These are phyloP conservation scores for Hemistola chrysoprasaria DNA, from an alignment of 2,888 invertebrate species.

Conservation along the genomic window DNA sequence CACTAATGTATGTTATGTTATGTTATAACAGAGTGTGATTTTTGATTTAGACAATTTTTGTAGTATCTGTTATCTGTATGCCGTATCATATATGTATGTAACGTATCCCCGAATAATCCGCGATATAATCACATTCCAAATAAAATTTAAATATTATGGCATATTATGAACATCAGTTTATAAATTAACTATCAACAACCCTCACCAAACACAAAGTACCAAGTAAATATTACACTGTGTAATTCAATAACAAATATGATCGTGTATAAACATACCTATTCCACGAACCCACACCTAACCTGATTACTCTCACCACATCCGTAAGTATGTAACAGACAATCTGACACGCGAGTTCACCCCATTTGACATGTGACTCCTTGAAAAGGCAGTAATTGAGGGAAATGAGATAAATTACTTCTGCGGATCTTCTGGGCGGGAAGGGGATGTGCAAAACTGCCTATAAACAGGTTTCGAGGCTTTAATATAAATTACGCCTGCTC, in stretches of 20 bases:
- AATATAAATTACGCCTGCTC: no score
- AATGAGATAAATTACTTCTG: slow-evolving; percentile 72
- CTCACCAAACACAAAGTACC: slow-evolving; percentile 2
- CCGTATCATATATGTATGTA: no score
- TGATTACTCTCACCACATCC: slow-evolving; percentile 30
- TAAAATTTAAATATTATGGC: no score
- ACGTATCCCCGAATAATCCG: no score
- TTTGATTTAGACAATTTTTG: no score
- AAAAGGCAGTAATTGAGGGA: slow-evolving; percentile 72
- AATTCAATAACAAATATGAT: slow-evolving; percentile 15
- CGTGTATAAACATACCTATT: slow-evolving; percentile 23
- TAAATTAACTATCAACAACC: slow-evolving; percentile 1
- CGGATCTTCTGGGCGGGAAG: slow-evolving; percentile 50
- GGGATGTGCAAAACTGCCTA: slow-evolving; percentile 33
- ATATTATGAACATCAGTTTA: background rate
- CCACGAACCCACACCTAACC: slow-evolving; percentile 16
- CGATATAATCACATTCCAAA: no score
- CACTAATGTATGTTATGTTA: no score
- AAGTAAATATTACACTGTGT: slow-evolving; percentile 4
- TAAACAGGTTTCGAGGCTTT: slow-evolving; percentile 1
- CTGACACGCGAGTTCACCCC: slow-evolving; percentile 51
- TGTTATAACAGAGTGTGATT: no score
- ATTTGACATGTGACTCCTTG: slow-evolving; percentile 62
- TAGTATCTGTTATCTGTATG: no score
- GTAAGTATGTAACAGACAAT: slow-evolving; percentile 47